Evolutionary conservation across 1,140 invertebrate genomes (phyloP).

Genomic region (Ceratosolen solmsi): DNA sequence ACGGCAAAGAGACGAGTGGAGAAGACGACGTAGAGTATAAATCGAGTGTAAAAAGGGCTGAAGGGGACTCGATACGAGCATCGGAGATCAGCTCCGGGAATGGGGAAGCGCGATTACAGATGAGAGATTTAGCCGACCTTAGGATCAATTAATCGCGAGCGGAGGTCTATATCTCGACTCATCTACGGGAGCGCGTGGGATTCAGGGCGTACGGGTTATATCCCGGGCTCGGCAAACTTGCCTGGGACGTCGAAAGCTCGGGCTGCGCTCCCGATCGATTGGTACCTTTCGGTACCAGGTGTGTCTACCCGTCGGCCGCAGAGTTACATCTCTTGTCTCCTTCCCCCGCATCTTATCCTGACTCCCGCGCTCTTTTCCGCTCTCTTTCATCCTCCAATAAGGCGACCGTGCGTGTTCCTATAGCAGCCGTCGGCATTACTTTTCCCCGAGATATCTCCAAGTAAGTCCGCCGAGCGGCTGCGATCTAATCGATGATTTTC

Average conservation of each 20-base stretch:
- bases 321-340: constrained; percentile 33
- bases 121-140: too few relatives aligned
- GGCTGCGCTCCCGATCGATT: constrained; percentile 61
- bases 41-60: too few relatives aligned
- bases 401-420: neutral
- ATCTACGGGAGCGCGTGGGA: neutral
- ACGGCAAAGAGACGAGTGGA: too few relatives aligned
- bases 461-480: neutral
- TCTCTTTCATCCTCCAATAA: constrained; percentile 4
- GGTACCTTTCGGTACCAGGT: constrained; percentile 69
- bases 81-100: too few relatives aligned
- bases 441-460: neutral
- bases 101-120: too few relatives aligned
- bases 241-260: neutral
- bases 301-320: constrained; percentile 51
- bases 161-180: neutral
- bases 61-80: too few relatives aligned
- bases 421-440: neutral
- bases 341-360: too few relatives aligned
- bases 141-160: neutral
- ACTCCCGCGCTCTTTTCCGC: neutral
- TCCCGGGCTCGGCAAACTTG: neutral
- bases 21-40: too few relatives aligned
- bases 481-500: neutral
- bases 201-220: neutral